These are phyloP conservation scores for Cephus nigrinus DNA, from an alignment of 2,888 invertebrate genomes.

Conservation along the genomic window DNA sequence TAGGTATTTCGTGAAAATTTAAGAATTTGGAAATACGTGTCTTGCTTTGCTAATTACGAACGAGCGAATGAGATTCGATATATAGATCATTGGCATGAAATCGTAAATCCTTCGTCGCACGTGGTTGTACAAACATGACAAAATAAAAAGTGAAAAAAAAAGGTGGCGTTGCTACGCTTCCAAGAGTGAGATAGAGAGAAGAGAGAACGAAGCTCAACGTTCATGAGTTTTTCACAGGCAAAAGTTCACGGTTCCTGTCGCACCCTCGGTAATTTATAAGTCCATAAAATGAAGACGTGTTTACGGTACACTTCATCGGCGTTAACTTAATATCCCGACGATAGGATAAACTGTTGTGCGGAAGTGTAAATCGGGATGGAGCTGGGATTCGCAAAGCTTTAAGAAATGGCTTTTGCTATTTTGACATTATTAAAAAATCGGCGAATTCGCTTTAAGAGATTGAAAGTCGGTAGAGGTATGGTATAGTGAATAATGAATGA, in stretches of 20 bases:
- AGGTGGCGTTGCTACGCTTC: not conserved
- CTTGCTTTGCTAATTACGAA: not conserved
- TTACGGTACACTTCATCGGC: conserved; percentile 6
- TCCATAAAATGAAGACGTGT: not conserved
- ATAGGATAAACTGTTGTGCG: not conserved
- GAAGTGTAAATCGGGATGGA: not conserved
- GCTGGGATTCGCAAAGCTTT: not conserved
- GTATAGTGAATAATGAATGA: not conserved
- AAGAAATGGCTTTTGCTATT: not conserved
- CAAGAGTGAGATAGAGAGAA: not conserved
- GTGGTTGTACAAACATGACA: not conserved
- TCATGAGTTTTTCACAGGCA: not conserved
- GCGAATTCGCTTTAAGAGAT: not conserved
- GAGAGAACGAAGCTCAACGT: not conserved
- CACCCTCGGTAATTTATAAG: conserved; percentile 1
- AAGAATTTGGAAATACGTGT: not conserved
- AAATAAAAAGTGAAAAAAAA: not conserved
- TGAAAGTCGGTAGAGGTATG: not conserved
- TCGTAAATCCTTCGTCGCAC: not conserved
- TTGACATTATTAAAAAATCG: not conserved
- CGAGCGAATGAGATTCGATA: not conserved
- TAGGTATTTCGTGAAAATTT: not conserved
- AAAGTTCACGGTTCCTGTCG: not conserved
- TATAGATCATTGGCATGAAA: not conserved
- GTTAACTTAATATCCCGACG: conserved; percentile 1